Conservation (phyloP, 2,113 vertebrate species). For the Antechinus stuartii region DNA sequence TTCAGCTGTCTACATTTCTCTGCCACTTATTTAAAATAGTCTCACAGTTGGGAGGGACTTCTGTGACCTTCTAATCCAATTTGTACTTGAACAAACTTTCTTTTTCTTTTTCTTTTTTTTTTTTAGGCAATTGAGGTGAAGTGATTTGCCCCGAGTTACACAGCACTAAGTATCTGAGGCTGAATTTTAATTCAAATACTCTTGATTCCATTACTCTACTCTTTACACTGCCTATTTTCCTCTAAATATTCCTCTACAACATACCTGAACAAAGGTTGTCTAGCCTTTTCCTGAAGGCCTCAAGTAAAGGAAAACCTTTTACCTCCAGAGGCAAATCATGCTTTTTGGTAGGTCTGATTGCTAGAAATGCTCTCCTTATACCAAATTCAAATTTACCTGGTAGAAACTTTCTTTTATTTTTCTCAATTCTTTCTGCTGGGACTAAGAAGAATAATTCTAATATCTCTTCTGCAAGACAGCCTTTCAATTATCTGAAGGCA, state of each 20-base stretch:
- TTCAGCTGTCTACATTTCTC: background rate
- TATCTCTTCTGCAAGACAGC: background rate
- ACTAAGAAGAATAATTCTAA: background rate
- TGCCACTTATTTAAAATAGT: background rate
- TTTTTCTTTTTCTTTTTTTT: background rate
- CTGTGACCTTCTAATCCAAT: background rate
- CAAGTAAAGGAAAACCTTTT: background rate
- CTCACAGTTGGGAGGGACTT: background rate
- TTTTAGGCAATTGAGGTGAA: background rate
- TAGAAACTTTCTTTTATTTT: background rate
- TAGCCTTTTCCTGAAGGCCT: background rate
- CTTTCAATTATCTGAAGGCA: background rate
- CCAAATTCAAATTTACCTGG: background rate
- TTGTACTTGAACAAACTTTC: background rate
- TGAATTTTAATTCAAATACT: background rate
- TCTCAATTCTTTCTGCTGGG: background rate
- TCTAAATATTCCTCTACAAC: background rate
- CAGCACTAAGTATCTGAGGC: background rate
- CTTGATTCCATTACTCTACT: background rate
- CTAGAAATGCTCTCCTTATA: background rate
- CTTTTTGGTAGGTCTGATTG: background rate
- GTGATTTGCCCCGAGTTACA: background rate
- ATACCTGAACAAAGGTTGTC: background rate
- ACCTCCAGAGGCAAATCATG: background rate
- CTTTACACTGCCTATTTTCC: accelerated